Evolutionary conservation across 2,888 invertebrate genomes (phyloP).

Genomic region (Nymphalis c-album): DNA sequence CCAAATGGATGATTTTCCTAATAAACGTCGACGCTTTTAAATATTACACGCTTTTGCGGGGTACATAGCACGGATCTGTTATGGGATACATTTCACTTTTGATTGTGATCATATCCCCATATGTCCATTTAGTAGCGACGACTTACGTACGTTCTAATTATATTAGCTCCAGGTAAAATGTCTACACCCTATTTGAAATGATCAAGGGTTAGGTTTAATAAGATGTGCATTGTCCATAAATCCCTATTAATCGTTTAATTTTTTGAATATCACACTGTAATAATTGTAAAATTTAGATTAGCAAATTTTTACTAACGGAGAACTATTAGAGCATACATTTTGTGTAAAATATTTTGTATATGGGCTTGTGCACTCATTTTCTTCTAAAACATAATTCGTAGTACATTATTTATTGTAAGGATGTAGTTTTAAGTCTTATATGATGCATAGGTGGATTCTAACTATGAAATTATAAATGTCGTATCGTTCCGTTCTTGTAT

Average conservation of each 20-base stretch:
- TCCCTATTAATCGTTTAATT: slow-evolving; percentile 4
- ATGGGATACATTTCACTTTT: slow-evolving; percentile 22
- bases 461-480: not conserved
- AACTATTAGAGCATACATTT: not conserved
- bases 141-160: not conserved
- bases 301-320: not conserved
- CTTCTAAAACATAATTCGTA: not conserved
- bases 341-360: slow-evolving; percentile 5
- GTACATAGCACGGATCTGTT: not conserved
- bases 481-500: not conserved
- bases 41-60: slow-evolving; percentile 26
- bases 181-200: slow-evolving; percentile 30
- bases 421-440: not conserved
- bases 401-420: slow-evolving; percentile 3
- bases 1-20: slow-evolving; percentile 84
- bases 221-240: slow-evolving; percentile 5
- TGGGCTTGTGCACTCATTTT: slow-evolving; percentile 2
- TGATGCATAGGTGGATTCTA: not conserved
- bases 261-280: not conserved
- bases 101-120: slow-evolving; percentile 31
- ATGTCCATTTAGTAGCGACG: not conserved
- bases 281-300: slow-evolving; percentile 4
- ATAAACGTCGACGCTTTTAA: slow-evolving; percentile 85
- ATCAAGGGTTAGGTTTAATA: slow-evolving; percentile 23
- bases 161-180: not conserved